phyloP scores from a whole-genome alignment of 2,113 vertebrate species.

The Burhinus oedicnemus region DNA sequence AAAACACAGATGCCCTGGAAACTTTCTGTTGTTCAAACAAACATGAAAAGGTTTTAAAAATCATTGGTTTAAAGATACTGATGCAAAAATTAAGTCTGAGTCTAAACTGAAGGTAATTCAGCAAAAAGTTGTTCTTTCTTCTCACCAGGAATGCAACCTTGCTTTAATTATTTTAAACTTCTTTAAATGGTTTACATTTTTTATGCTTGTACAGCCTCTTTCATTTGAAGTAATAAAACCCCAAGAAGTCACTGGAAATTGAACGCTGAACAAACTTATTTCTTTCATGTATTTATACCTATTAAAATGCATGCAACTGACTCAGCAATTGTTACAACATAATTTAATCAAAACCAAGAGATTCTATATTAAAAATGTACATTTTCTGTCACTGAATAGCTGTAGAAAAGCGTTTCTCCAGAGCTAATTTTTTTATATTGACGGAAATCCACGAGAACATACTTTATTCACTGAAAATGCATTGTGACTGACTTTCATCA shows the following conservation, averaged over 20 bases:
- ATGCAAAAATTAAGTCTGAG: not conserved
- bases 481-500: not conserved
- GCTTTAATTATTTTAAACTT: not conserved
- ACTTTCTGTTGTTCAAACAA: not conserved
- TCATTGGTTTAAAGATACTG: not conserved
- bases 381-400: not conserved
- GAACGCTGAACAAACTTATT: not conserved
- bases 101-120: not conserved
- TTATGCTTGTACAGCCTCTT: not conserved
- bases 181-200: not conserved
- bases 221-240: not conserved
- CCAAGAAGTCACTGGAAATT: not conserved
- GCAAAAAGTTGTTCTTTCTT: not conserved
- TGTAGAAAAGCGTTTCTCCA: not conserved
- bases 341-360: not conserved
- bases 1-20: not conserved
- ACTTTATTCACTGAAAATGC: not conserved
- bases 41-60: not conserved
- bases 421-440: not conserved
- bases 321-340: not conserved
- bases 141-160: not conserved
- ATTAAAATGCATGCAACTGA: not conserved
- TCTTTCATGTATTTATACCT: not conserved
- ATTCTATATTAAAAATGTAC: not conserved
- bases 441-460: fast-evolving